Conservation (phyloP, 2,888 invertebrate species). For the Lapara coniferarum region DNA sequence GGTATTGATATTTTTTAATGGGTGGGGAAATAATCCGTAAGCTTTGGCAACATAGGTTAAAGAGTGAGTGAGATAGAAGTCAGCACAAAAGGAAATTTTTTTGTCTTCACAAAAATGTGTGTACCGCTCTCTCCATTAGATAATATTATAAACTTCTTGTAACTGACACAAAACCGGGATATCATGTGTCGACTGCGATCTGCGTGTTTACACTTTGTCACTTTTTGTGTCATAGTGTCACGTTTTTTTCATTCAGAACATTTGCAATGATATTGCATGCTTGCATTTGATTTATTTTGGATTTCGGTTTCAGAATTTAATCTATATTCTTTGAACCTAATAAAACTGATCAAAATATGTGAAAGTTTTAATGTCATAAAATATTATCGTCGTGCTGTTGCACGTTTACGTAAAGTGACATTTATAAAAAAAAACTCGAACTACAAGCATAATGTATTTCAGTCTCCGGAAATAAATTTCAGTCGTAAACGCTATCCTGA, state of each 20-base stretch:
- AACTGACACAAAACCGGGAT: slow-evolving; percentile 10
- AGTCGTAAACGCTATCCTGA: slow-evolving; percentile 37
- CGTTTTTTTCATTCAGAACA: background rate
- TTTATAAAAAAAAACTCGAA: background rate
- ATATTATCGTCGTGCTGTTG: background rate
- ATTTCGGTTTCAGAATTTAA: no score
- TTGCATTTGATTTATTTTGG: background rate
- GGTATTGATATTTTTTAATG: no score
- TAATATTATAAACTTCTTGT: no score
- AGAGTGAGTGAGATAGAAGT: no score
- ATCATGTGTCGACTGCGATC: slow-evolving; percentile 20
- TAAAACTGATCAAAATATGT: no score
- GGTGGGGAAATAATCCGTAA: no score
- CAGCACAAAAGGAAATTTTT: no score
- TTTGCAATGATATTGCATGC: background rate
- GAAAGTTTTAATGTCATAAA: no score
- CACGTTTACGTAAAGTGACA: background rate
- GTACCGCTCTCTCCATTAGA: no score
- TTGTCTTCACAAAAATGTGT: no score
- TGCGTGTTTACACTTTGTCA: slow-evolving; percentile 9
- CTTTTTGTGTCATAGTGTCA: slow-evolving; percentile 12
- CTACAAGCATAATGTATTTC: slow-evolving; percentile 1
- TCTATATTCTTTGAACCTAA: no score
- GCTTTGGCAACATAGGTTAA: no score
- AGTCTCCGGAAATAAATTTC: slow-evolving; percentile 23